phyloP scores from a whole-genome alignment of 2,888 invertebrate species.

The Anorthoa munda region DNA sequence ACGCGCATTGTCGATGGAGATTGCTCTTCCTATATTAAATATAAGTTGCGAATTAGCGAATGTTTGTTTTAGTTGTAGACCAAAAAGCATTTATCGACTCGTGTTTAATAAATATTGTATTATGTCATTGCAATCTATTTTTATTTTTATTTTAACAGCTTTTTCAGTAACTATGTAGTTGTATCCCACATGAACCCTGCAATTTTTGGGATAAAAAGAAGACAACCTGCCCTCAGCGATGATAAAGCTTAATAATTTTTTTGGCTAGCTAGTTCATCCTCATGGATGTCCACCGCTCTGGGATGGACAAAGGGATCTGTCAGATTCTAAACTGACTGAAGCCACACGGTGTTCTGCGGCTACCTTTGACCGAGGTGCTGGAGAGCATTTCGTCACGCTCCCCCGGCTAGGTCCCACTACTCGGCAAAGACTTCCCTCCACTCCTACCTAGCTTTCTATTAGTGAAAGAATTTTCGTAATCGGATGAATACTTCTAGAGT shows the following conservation, averaged over 20 bases:
- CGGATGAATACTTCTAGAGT: not conserved
- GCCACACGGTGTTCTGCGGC: too few species aligned
- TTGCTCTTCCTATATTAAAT: slow-evolving; percentile 44
- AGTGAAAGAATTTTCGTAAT: not conserved
- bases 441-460: too few species aligned
- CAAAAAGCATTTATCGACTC: slow-evolving; percentile 72
- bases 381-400: too few species aligned
- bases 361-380: too few species aligned
- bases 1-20: slow-evolving; percentile 33
- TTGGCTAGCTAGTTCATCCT: too few species aligned
- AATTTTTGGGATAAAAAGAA: not conserved
- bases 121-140: slow-evolving; percentile 24
- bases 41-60: slow-evolving; percentile 54
- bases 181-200: not conserved
- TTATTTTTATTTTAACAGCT: slow-evolving; percentile 18
- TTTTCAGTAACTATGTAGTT: not conserved
- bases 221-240: not conserved
- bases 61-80: slow-evolving; percentile 58
- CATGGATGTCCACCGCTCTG: too few species aligned
- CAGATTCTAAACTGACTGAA: too few species aligned
- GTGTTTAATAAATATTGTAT: slow-evolving; percentile 36
- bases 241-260: not conserved
- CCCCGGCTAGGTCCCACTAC: too few species aligned
- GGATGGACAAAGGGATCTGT: too few species aligned
- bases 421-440: too few species aligned